These are phyloP conservation scores for Lithobates sylvaticus DNA, from an alignment of 2,797 vertebrate genomes.

Conservation along the genomic window DNA sequence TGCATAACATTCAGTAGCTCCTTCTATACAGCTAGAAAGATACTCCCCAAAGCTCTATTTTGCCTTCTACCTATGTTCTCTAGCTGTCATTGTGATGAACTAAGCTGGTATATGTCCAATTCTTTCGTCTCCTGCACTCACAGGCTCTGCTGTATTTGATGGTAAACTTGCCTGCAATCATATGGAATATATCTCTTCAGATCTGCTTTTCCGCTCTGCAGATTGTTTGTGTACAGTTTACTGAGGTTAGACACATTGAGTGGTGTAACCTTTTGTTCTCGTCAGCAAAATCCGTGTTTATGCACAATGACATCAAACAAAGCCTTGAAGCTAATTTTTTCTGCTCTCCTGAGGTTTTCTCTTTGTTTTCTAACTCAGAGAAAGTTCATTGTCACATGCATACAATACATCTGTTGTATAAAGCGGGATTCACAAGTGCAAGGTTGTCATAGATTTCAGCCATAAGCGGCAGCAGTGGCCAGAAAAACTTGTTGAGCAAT, in stretches of 20 bases:
- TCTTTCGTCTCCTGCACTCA: constrained; percentile 8
- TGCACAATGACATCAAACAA: constrained; percentile 50
- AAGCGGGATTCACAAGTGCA: constrained; percentile 27
- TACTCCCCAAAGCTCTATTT: not conserved
- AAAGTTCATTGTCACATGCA: constrained; percentile 38
- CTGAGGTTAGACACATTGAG: constrained; percentile 24
- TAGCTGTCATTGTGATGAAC: constrained; percentile 27
- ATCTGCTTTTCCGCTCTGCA: constrained; percentile 20
- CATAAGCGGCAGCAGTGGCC: constrained; percentile 15
- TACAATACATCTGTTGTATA: constrained; percentile 28
- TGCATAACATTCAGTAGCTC: no score
- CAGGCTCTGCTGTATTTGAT: constrained; percentile 15
- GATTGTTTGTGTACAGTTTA: constrained; percentile 28
- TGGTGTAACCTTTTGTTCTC: constrained; percentile 58
- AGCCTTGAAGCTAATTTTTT: constrained; percentile 48
- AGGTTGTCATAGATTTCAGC: constrained; percentile 26
- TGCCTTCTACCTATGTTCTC: constrained; percentile 10
- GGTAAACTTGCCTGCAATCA: constrained; percentile 18
- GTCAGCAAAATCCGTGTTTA: constrained; percentile 48
- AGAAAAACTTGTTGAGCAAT: constrained; percentile 13
- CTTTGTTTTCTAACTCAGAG: constrained; percentile 32
- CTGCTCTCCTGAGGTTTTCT: constrained; percentile 28
- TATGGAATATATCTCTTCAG: constrained; percentile 28
- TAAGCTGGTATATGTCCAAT: constrained; percentile 9
- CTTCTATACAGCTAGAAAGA: constrained; percentile 4